phyloP scores from a whole-genome alignment of 2,113 vertebrate species.

The Erinaceus europaeus region DNA sequence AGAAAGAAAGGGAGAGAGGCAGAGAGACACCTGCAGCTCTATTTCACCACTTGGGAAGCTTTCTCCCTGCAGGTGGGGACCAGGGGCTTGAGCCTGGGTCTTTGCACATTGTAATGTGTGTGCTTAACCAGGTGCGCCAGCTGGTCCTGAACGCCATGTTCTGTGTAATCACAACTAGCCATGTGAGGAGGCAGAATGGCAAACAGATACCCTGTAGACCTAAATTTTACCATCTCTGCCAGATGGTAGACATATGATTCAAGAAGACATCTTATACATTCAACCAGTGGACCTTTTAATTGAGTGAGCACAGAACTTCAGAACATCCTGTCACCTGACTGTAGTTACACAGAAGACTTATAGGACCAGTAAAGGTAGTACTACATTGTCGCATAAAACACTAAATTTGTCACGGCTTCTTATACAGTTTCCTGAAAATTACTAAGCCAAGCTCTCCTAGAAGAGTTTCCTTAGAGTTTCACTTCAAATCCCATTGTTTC shows the following conservation, averaged over 20 bases:
- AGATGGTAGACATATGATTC: not conserved
- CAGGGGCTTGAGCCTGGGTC: no score
- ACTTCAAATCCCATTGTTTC: not conserved
- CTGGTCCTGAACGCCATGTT: not conserved
- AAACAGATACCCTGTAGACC: not conserved
- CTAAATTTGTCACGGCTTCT: not conserved
- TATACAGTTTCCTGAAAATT: not conserved
- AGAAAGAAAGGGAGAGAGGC: no score
- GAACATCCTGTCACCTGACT: not conserved
- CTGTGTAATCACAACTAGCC: not conserved
- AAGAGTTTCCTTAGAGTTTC: not conserved
- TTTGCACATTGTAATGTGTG: no score
- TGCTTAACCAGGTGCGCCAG: no score
- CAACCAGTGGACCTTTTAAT: not conserved
- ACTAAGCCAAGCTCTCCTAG: not conserved
- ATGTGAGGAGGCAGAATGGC: not conserved
- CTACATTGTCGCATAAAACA: not conserved
- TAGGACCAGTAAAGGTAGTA: not conserved
- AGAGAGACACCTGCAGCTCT: no score
- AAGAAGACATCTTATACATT: not conserved
- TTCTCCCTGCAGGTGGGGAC: no score
- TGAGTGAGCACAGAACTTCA: no score
- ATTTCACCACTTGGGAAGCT: no score
- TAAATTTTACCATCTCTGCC: not conserved
- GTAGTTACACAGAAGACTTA: not conserved